Percentiles rank a stretch among this genome's conserved stretches.
Conservation (phyloP, 2,797 vertebrate genomes). For the Gallinago stenura region DNA sequence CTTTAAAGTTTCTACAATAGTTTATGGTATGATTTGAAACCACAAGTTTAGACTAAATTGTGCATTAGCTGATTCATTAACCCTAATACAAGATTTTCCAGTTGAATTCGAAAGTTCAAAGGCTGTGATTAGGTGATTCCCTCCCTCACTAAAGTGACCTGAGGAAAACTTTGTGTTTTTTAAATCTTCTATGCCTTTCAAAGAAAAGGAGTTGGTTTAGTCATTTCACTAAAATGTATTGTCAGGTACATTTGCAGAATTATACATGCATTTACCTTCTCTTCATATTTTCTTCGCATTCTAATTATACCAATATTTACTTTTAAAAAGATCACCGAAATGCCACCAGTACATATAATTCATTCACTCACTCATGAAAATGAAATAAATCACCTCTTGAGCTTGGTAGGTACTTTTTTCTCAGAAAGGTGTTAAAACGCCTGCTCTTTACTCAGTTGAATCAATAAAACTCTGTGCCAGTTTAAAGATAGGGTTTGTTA, state of each 20-base stretch:
- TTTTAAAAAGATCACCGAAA: neutral
- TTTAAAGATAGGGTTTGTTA: neutral
- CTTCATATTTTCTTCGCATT: neutral
- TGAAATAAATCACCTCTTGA: neutral
- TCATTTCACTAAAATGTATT: neutral
- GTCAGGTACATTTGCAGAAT: neutral
- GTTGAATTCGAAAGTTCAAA: neutral
- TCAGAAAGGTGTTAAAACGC: neutral
- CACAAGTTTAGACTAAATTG: neutral
- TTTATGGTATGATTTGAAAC: neutral
- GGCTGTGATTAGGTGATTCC: neutral
- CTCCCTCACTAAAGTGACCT: neutral
- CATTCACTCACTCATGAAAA: neutral
- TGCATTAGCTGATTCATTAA: neutral
- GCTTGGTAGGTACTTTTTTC: neutral
- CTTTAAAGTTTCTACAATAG: neutral
- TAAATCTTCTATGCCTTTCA: neutral
- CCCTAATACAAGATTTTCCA: neutral
- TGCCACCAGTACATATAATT: neutral
- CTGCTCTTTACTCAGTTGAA: neutral
- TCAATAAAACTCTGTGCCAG: neutral
- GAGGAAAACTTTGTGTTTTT: neutral
- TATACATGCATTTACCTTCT: neutral
- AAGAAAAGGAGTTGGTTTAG: neutral
- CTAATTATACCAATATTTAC: neutral